These are phyloP conservation scores for Chlorospingus semifuscus DNA, from an alignment of 2,797 vertebrate genomes.

Conservation along the genomic window DNA sequence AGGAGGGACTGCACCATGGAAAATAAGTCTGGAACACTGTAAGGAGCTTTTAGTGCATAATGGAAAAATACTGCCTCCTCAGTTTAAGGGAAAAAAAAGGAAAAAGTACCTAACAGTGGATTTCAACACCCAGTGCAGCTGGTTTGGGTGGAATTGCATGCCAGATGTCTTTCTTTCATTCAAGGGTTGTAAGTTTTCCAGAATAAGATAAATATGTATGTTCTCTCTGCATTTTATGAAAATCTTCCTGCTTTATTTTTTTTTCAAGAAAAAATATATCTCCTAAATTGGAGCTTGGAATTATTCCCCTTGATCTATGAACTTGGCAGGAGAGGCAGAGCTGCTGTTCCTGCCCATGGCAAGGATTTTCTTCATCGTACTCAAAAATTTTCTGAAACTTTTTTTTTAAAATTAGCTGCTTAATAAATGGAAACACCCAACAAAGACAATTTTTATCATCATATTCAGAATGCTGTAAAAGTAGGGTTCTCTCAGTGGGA, in stretches of 20 bases:
- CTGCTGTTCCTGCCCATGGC: neutral
- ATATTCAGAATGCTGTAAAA: neutral
- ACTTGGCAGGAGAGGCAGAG: neutral
- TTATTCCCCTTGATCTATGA: neutral
- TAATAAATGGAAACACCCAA: neutral
- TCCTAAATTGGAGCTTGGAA: neutral
- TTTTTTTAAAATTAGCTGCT: neutral
- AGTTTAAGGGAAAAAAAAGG: neutral
- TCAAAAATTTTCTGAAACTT: neutral
- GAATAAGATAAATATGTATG: constrained; percentile 13
- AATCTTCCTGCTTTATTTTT: neutral
- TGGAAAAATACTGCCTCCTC: neutral
- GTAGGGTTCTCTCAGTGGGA: neutral
- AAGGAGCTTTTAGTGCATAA: neutral
- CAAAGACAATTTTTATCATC: neutral
- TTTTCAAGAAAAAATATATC: neutral
- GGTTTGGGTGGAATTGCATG: neutral
- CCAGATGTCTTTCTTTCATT: constrained; percentile 14
- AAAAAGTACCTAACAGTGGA: neutral
- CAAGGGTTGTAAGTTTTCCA: neutral
- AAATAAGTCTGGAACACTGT: neutral
- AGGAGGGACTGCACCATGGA: neutral
- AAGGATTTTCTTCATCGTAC: neutral
- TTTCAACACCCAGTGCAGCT: neutral
- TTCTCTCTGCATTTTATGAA: neutral